Evolutionary conservation across 2,113 vertebrate genomes (phyloP), one percentile per base, ranked within the genome.

Genomic region (Polypterus senegalus): DNA sequence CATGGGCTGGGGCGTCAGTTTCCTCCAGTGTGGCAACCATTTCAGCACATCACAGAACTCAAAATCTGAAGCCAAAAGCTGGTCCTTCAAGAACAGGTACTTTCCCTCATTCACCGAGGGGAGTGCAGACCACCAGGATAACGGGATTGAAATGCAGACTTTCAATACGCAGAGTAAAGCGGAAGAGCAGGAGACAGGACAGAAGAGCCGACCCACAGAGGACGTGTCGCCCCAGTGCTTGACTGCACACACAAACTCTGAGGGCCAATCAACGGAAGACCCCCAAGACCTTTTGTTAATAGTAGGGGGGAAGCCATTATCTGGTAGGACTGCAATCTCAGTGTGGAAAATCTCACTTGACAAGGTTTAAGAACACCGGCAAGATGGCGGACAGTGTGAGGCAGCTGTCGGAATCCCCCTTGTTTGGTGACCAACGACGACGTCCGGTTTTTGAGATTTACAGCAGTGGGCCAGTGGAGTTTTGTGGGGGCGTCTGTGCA

Each of bases 131-230:
- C 67, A 61, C 5, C 72, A 71, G 5, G 78, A 79, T 11, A 76
- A 63, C 0, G 64, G 66, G 0, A 89, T 92, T 0, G 91, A 93
- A 71, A 84, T 92, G 79, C 73, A 89, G 71, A 86, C 83, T 0
- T 83, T 93, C 3, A 60, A 60, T 48, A 44, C 56, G 0, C 63
- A 70, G 3, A 63, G 49, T 10, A 51, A 60, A 46, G 52, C 43
- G n/a, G 1, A 48, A 43, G 7, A 11, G 47, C 58, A 56, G 60
- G 4, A 70, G 56, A 45, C 70, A 7, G 9, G 61, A 45, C 5
- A 67, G 57, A 51, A 51, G n/a, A 62, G 66, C 0, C 3, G 52
- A 46, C 60, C 81, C 62, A 84, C 82, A 67, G 76, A 73, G n/a
- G 55, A 72, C 58, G 70, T 73, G 4, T 71, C 78, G 63, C 60